Evolutionary conservation across 2,113 vertebrate species (phyloP).

Genomic region (Neofelis nebulosa): DNA sequence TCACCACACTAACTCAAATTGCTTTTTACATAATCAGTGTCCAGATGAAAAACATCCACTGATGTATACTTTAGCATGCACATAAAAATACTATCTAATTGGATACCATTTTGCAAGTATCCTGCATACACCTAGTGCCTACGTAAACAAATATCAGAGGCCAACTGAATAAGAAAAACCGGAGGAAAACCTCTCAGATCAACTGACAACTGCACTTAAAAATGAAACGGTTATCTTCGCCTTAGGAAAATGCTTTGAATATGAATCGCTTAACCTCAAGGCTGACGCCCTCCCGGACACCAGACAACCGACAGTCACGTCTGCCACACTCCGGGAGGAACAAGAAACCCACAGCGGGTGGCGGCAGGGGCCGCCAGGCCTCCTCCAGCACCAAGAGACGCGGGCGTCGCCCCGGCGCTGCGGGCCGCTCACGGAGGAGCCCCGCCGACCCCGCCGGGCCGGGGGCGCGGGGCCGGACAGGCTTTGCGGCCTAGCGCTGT

Average conservation of each 20-base stretch:
- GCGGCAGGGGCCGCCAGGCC: background rate
- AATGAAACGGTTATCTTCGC: background rate
- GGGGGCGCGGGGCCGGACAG: background rate
- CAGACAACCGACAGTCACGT: background rate
- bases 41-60: background rate
- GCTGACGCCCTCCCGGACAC: background rate
- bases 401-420: background rate
- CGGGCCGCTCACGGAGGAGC: background rate
- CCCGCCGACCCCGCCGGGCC: background rate
- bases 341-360: background rate
- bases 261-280: background rate
- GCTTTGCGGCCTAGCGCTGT: conserved; percentile 73
- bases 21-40: background rate
- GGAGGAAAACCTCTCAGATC: background rate
- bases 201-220: background rate
- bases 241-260: background rate
- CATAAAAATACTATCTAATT: rapidly evolving
- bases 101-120: background rate
- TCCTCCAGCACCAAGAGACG: background rate
- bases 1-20: background rate
- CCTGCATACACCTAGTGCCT: background rate
- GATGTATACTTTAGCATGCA: background rate
- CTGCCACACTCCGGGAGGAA: background rate
- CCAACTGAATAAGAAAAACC: background rate
- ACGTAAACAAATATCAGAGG: rapidly evolving